Evolutionary conservation across 2,113 vertebrate species (phyloP), one percentile per base, ranked within the genome.

Genomic region (Podarcis raffonei): DNA sequence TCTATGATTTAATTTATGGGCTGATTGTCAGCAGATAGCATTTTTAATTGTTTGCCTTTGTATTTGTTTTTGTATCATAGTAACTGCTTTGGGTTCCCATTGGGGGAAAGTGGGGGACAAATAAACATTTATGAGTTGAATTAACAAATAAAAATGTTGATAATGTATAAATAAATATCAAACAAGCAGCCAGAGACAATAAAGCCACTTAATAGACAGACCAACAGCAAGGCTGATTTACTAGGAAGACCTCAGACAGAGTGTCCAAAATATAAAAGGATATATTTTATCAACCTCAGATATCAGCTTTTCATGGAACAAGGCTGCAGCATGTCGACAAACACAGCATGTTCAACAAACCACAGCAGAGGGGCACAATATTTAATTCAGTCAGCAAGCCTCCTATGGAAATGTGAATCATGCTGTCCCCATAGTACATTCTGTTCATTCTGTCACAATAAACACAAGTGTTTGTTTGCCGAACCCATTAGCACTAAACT

Each of bases 371-470:
- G 94, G 88, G 91, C 82, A 81, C 93, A 92, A 53, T 90, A 74
- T 94, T 94, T 89, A 89, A 82, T 84, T 92, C 83, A 88, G 87
- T 37, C 89, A 93, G 87, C 89, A 76, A 90, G n/a, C 80, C 8
- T 93, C 94, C 93, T 94, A 94, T 95, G 95, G 94, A 95, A 95
- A 94, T 94, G 90, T 96, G 95, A 95, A 87, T 95, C 95, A 95
- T 82, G 4, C 65, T 65, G 86, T 92, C 74, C 91, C 90, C 90
- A 93, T 32, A 84, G 95, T 92, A 95, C 96, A 95, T 95, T 95
- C 95, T 93, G 95, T 96, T 95, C 94, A 89, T 95, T 93, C 91
- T 89, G 75, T 78, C 91, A 89, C 0, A 91, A 96, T 88, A 95
- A 96, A 94, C 92, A 91, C 0, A 71, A 93, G 76, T 87, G 87